Base-by-base conservation (phyloP, 2,888 invertebrate genomes). In the Plebejus argus region DNA sequence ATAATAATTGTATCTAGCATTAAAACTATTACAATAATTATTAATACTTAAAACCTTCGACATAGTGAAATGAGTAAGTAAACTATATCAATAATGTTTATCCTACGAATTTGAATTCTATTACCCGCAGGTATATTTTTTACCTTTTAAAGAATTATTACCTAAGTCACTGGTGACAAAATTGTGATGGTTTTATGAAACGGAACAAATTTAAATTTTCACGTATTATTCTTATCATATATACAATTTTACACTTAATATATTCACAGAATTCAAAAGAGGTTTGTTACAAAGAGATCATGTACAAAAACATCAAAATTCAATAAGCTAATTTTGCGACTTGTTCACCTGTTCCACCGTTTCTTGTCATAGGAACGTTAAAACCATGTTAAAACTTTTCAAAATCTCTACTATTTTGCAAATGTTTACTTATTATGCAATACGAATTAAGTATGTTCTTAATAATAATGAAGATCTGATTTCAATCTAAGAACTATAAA, bases 171-270 rank as follows among this genome's bases (percentile, higher is more conserved):
- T 77, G 58, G 71, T 77, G 33, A 72, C 58, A 71, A 77, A 71
- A 72, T 71, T 77, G 72, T 77, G 77, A 77, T 77, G 77, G 1
- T 58, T 53, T 33, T 0, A 39, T n/a, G 35, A n/a, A 61, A 53
- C 20, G 66, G n/a, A 39, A 61, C 76, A 61, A 39, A 61, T 18
- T 76, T 35, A 0, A 33, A 61, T 8, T 45, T 20, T 72, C 39
- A 18, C 53, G 45, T n/a, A 33, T 56, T 71, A 71, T 39, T 23
- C 77, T 77, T 61, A 77, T 18, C 18, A 53, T 66, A 53, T 66
- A 53, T 7, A 53, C 28, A 20, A 28, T 53, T 45, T 72, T 72
- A 72, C 53, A 28, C 28, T 53, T 49, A 45, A 23, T 74, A 74
- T 74, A 45, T 53, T 28, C 53, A 49, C 28, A 28, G 66, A 49